Evolutionary conservation across 1,140 invertebrate species (phyloP).

Genomic region (Monochamus saltuarius): DNA sequence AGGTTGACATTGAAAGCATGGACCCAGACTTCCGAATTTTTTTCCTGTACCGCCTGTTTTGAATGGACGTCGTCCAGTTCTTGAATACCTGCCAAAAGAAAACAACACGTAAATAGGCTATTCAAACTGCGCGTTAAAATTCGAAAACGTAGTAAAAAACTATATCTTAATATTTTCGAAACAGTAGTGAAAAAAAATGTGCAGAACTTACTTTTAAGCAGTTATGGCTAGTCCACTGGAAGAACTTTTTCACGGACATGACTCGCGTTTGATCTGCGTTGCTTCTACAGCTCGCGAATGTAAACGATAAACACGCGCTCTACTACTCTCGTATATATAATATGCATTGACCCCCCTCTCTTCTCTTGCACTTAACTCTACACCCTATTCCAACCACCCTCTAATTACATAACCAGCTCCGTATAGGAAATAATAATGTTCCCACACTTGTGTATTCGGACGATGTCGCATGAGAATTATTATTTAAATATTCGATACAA

Average conservation of each 20-base stretch:
- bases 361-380: slow-evolving; percentile 34
- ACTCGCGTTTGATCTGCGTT: slow-evolving; percentile 2
- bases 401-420: slow-evolving; percentile 41
- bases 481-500: slow-evolving; percentile 11
- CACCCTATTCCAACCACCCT: slow-evolving; percentile 36
- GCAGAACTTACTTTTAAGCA: slow-evolving; percentile 39
- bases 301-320: slow-evolving; percentile 9
- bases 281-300: slow-evolving; percentile 11
- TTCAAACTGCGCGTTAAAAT: too few relatives aligned
- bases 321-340: slow-evolving; percentile 18
- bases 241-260: slow-evolving; percentile 40
- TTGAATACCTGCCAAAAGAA: slow-evolving; percentile 33
- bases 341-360: slow-evolving; percentile 23
- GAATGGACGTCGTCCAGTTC: slow-evolving; percentile 32
- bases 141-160: too few relatives aligned
- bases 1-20: slow-evolving; percentile 31
- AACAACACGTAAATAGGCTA: background rate
- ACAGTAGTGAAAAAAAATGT: background rate
- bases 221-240: slow-evolving; percentile 33
- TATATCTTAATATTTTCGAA: background rate
- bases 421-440: slow-evolving; percentile 35
- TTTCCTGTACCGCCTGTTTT: slow-evolving; percentile 32
- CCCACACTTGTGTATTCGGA: slow-evolving; percentile 31
- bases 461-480: slow-evolving; percentile 13
- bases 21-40: slow-evolving; percentile 27